Evolutionary conservation across 2,888 invertebrate genomes (phyloP).

Genomic region (Tinea trinotella): DNA sequence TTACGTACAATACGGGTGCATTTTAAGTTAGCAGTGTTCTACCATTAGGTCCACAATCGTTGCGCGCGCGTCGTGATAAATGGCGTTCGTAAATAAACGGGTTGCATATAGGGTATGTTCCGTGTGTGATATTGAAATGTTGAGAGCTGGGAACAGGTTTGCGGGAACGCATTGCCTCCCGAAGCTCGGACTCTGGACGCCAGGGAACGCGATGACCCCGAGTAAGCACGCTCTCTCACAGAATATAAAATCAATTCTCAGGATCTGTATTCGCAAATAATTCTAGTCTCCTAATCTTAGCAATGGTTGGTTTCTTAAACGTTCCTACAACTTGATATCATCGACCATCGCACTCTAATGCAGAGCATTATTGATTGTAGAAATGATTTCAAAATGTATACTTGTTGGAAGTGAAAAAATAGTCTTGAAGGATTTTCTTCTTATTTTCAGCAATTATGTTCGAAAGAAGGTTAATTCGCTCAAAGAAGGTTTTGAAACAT

Average conservation of each 20-base stretch:
- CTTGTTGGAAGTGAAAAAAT: too few relatives aligned
- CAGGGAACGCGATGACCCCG: slow-evolving; percentile 60
- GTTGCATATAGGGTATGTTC: slow-evolving; percentile 29
- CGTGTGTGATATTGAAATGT: slow-evolving; percentile 65
- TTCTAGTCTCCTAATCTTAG: slow-evolving; percentile 12
- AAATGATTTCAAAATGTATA: too few relatives aligned
- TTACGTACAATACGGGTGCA: not conserved
- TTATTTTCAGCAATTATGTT: too few relatives aligned
- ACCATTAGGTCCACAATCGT: slow-evolving; percentile 26
- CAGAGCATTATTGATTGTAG: too few relatives aligned
- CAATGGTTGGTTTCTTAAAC: not conserved
- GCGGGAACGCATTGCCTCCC: slow-evolving; percentile 26
- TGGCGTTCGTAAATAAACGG: slow-evolving; percentile 40
- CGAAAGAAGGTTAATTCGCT: too few relatives aligned
- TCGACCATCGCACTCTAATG: too few relatives aligned
- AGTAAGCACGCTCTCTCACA: slow-evolving; percentile 45
- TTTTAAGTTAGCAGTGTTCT: slow-evolving; percentile 19
- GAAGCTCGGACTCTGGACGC: slow-evolving; percentile 31
- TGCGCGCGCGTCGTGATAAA: slow-evolving; percentile 31
- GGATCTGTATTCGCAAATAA: slow-evolving; percentile 30
- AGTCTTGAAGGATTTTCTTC: too few relatives aligned
- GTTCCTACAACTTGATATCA: not conserved
- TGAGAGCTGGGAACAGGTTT: slow-evolving; percentile 50
- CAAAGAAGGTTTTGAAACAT: too few relatives aligned
- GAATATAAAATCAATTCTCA: slow-evolving; percentile 54